Evolutionary conservation across 1,140 invertebrate species (phyloP).

Genomic region (Periplaneta americana): DNA sequence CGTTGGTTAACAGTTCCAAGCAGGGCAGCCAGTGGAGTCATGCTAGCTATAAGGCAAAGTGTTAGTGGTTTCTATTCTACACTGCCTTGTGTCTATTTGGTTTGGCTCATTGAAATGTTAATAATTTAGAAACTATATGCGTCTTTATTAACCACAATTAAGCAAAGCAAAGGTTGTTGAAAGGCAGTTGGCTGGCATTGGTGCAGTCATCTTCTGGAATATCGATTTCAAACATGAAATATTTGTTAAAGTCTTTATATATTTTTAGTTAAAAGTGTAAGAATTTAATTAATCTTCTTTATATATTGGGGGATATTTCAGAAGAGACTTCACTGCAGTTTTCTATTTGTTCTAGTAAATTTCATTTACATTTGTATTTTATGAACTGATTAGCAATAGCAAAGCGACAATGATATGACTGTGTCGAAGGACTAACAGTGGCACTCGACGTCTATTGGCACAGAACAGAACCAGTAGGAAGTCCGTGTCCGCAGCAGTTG

Average conservation of each 20-base stretch:
- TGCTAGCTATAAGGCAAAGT: neutral
- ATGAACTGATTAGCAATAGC: neutral
- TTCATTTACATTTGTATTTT: neutral
- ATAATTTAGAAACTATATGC: neutral
- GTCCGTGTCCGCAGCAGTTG: neutral
- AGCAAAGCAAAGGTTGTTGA: neutral
- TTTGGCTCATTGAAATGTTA: neutral
- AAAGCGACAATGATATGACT: neutral
- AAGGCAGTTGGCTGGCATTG: neutral
- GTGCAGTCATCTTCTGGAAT: neutral
- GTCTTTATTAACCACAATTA: neutral
- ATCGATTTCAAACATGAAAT: too few relatives aligned
- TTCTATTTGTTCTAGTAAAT: neutral
- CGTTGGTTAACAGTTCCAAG: neutral
- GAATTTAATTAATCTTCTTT: too few relatives aligned
- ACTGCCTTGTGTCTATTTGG: neutral
- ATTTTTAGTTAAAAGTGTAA: too few relatives aligned
- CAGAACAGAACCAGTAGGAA: neutral
- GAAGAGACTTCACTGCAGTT: too few relatives aligned
- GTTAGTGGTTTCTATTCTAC: neutral
- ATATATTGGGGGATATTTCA: too few relatives aligned
- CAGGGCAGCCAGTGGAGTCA: neutral
- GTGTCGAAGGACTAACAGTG: neutral
- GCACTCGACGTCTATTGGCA: neutral
- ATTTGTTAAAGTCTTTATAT: too few relatives aligned